Base-by-base conservation (phyloP, 1,140 invertebrate species). In the Euwallacea fornicatus region DNA sequence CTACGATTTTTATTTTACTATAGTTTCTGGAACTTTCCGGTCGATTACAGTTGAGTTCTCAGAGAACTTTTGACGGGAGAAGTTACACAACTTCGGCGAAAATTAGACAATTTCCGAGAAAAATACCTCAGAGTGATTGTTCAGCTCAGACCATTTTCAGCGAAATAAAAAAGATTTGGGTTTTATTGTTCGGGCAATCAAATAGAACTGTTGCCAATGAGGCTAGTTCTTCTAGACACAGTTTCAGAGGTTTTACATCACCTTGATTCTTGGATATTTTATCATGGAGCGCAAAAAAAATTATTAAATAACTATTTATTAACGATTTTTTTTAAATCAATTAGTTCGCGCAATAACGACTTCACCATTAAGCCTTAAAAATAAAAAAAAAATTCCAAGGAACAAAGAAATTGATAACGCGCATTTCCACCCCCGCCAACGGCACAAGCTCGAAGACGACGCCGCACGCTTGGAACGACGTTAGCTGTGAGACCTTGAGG, bases 91-190 rank as follows among this genome's bases (percentile, higher is more conserved):
- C n/a, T 69, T 63, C 21, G 55, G 59, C 44, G 54, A 62, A 63
- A 55, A 54, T 61, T 63, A 55, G 59, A 53, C 47, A 54, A 69
- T 69, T 68, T 41, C 59, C 47, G 55, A 63, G 59, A 69, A 69
- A 69, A 69, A 61, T 69, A 69, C 59, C 43, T 42, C 42, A 44
- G 53, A 61, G 42, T 69, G 61, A 61, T 46, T 42, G 59, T 55
- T 55, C 33, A 69, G 59, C 60, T 55, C 33, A 16, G n/a, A 10
- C 21, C 67, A 63, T 69, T 69, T 56, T 43, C 58, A 21, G 21
- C 9, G 16, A 58, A 33, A 58, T 58, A 58, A 58, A 58, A 33
- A 58, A 16, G 55, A 58, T 56, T 59, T 41, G 55, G 13, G 33
- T 66, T 41, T 66, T 66, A 66, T 66, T 66, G 53, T 53, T 16